Percentiles rank a stretch among this genome's conserved stretches.
Conservation (phyloP, 1,140 invertebrate genomes). For the Venustaconcha ellipsiformis region DNA sequence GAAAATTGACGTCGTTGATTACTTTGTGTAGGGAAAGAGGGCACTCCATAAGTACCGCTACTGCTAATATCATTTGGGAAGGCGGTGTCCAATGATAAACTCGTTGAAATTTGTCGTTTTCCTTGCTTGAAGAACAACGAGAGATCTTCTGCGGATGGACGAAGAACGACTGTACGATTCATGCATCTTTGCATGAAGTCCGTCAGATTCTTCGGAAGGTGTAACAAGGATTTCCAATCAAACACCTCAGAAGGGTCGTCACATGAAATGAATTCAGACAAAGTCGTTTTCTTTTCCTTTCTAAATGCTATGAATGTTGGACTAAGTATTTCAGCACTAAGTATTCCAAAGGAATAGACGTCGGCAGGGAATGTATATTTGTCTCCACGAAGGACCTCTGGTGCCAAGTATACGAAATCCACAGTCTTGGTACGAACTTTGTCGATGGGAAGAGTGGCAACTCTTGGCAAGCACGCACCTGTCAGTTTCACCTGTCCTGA, state of each 20-base stretch:
- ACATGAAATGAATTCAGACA: conserved; percentile 31
- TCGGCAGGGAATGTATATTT: conserved; percentile 39
- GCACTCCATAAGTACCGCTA: no score
- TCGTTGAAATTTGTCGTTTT: no score
- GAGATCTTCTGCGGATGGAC: no score
- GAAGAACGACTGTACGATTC: no score
- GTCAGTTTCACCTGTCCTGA: conserved; percentile 37
- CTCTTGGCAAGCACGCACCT: conserved; percentile 39
- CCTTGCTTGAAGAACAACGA: no score
- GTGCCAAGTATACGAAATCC: conserved; percentile 45
- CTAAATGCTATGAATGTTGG: conserved; percentile 20
- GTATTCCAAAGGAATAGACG: conserved; percentile 48
- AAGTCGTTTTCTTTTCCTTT: conserved; percentile 24
- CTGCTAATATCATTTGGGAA: no score
- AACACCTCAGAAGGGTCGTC: conserved; percentile 39
- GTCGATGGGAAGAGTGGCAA: conserved; percentile 29
- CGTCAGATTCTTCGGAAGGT: no score
- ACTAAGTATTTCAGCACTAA: conserved; percentile 40
- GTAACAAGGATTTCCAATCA: no score
- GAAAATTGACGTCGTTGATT: no score
- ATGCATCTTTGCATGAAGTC: no score
- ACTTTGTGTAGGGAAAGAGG: no score
- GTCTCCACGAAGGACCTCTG: conserved; percentile 42
- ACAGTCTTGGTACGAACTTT: conserved; percentile 9
- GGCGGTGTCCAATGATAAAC: no score